These are phyloP conservation scores for Reticulitermes lucifugus DNA, from an alignment of 2,888 invertebrate species.

Conservation along the genomic window DNA sequence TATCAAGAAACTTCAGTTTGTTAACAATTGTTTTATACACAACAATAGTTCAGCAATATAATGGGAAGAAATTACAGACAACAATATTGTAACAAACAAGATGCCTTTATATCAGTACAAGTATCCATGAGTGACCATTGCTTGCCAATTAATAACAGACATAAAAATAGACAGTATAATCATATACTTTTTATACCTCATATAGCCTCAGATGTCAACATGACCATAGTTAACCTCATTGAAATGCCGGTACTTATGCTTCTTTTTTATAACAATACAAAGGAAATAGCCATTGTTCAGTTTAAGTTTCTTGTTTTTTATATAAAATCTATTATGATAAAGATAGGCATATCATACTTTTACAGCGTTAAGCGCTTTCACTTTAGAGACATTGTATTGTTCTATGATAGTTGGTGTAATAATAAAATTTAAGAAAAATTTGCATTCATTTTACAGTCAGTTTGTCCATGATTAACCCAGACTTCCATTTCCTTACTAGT, in stretches of 20 bases:
- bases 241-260: conserved; percentile 46
- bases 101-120: conserved; percentile 49
- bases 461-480: neutral
- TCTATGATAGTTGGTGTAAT: conserved; percentile 50
- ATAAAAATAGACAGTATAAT: conserved; percentile 36
- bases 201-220: conserved; percentile 42
- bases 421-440: conserved; percentile 46
- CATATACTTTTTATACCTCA: conserved; percentile 48
- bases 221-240: conserved; percentile 45
- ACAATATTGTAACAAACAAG: conserved; percentile 41
- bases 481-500: neutral
- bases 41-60: conserved; percentile 16
- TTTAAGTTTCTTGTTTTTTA: conserved; percentile 45
- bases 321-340: conserved; percentile 47
- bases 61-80: conserved; percentile 23
- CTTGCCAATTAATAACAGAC: conserved; percentile 31
- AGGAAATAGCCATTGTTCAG: conserved; percentile 41
- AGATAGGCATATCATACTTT: conserved; percentile 49
- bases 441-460: conserved; percentile 16
- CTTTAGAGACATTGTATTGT: conserved; percentile 49
- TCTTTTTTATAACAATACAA: conserved; percentile 33
- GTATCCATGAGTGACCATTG: conserved; percentile 45
- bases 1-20: conserved; percentile 5
- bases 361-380: conserved; percentile 49
- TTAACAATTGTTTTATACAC: conserved; percentile 11